Evolutionary conservation across 1,140 invertebrate species (phyloP), one percentile per base, ranked within the genome.

Genomic region (Phortica variegata): DNA sequence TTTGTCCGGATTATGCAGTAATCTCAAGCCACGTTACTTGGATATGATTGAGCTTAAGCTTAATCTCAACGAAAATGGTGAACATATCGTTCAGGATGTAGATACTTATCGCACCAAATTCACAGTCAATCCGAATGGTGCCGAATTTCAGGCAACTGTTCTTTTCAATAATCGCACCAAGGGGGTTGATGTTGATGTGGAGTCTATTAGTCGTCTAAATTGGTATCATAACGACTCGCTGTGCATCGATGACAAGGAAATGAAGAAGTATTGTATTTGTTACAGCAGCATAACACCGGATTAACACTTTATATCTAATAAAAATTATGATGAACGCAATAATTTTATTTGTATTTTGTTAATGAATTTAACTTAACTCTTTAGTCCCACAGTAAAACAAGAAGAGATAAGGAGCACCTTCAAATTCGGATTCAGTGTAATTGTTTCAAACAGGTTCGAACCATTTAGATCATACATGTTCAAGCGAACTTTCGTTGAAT

Each of bases 191-290:
- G 39, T 61, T 10, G 49, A 54, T 15, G 54, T 57, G 32, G 77
- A 78, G 32, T 61, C 61, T 16, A 80, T 87, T 2, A 85, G 83
- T 55, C 76, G 85, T 23, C 75, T 84, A 17, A 83, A 84, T 52
- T 63, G 71, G 0, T 86, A 86, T 57, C 75, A 65, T 8, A 74
- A 71, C 12, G 73, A 78, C 33, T 78, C 79, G 29, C 53, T 54
- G 12, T 83, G 82, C 56, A 69, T 82, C 3, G 43, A 60, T 17
- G 63, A 78, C 32, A 78, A 77, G 29, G 55, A 65, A 34, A 61
- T 81, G 3, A 79, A 80, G 52, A 79, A 80, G 47, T 83, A 78
- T 68, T 83, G 81, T 49, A 41, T 56, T 15, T 56, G 54, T 3
- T 21, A 38, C 2, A 40, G 23, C 10, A 26, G 23, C 10, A 10